Conservation (phyloP, 2,113 vertebrate genomes). For the Dermatemys mawii region DNA sequence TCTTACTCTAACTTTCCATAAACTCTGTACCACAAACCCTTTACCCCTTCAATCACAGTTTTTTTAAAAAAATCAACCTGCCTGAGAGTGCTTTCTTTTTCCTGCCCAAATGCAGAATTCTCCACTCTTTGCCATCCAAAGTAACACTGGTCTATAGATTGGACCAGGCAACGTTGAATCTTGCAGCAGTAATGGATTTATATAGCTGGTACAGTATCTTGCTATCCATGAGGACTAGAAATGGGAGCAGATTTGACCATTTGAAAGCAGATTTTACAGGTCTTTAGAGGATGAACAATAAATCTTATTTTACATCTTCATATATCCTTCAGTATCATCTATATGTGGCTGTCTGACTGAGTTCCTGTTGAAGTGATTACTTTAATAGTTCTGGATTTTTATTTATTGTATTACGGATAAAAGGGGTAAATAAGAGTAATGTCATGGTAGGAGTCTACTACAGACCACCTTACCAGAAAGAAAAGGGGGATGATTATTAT, state of each 20-base stretch:
- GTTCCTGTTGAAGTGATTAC: background rate
- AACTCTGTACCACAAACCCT: accelerated
- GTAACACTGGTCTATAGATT: background rate
- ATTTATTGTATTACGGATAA: background rate
- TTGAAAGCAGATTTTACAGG: slow-evolving; percentile 9
- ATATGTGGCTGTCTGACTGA: background rate
- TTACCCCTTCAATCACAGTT: accelerated
- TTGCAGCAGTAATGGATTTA: background rate
- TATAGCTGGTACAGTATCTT: background rate
- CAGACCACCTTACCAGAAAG: too few relatives aligned
- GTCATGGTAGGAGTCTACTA: too few relatives aligned
- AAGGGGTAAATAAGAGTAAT: too few relatives aligned
- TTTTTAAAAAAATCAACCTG: background rate
- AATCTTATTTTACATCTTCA: slow-evolving; percentile 1
- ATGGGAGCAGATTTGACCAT: background rate
- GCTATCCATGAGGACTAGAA: background rate
- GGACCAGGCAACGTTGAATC: background rate
- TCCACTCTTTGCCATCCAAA: background rate
- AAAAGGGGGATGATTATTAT: too few relatives aligned
- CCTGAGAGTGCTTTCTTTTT: background rate
- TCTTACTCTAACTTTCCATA: background rate
- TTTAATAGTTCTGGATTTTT: slow-evolving; percentile 8
- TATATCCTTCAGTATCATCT: slow-evolving; percentile 3
- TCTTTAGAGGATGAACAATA: background rate
- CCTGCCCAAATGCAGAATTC: background rate